phyloP scores from a whole-genome alignment of 1,140 invertebrate species.

The Cylas formicarius region DNA sequence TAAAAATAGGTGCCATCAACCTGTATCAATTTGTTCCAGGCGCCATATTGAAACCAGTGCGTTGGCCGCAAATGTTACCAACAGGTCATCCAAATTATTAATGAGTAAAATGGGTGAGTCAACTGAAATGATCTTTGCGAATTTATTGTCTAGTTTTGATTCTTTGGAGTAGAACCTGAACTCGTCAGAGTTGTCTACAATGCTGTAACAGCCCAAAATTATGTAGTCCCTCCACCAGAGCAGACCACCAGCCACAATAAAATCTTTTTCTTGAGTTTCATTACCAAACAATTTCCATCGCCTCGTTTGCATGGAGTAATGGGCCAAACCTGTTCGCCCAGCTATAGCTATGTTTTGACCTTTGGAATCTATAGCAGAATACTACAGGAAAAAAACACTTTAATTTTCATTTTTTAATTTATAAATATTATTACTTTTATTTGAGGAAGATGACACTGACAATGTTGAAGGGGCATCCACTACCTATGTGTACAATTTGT shows the following conservation, averaged over 20 bases:
- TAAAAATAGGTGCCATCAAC: constrained; percentile 34
- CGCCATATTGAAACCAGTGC: constrained; percentile 71
- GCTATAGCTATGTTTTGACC: constrained; percentile 88
- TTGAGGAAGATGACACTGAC: neutral
- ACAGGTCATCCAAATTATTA: constrained; percentile 71
- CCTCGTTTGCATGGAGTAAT: constrained; percentile 79
- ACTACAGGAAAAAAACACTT: constrained; percentile 49
- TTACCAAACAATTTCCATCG: constrained; percentile 99
- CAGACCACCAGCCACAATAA: constrained; percentile 92
- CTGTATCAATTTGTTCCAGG: constrained; percentile 50
- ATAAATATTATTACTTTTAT: constrained; percentile 7
- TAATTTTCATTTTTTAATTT: too few relatives aligned
- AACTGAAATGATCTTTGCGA: constrained; percentile 68
- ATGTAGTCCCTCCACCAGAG: constrained; percentile 87
- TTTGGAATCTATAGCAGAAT: constrained; percentile 77
- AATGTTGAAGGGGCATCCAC: neutral
- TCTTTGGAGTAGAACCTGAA: constrained; percentile 88
- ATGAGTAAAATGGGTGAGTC: constrained; percentile 75
- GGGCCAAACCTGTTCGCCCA: constrained; percentile 87
- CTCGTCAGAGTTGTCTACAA: constrained; percentile 82
- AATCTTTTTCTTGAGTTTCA: constrained; percentile 96
- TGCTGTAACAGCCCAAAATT: constrained; percentile 75
- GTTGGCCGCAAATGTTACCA: constrained; percentile 76
- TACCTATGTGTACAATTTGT: too few relatives aligned
- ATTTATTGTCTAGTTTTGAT: constrained; percentile 84